Evolutionary conservation across 2,797 vertebrate genomes (phyloP).

Genomic region (Sebastes cheni): DNA sequence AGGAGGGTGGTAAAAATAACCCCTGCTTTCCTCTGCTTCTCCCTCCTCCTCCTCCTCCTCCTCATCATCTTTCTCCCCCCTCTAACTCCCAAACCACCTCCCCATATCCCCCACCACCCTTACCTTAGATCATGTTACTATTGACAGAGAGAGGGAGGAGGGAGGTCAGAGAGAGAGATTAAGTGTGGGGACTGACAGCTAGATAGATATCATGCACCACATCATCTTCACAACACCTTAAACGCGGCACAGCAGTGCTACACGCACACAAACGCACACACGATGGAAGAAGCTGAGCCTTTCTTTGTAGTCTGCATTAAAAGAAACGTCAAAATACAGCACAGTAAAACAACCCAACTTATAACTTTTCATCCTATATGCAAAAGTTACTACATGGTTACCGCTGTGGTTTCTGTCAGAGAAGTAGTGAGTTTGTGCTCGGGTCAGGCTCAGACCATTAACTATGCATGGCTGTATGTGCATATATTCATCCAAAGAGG

Average conservation of each 20-base stretch:
- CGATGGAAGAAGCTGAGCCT: background rate
- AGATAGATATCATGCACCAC: constrained; percentile 61
- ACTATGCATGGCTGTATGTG: constrained; percentile 43
- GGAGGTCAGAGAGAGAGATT: constrained; percentile 65
- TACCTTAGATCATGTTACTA: constrained; percentile 80
- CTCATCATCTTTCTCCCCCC: constrained; percentile 56
- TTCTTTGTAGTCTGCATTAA: constrained; percentile 3
- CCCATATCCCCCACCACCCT: constrained; percentile 59
- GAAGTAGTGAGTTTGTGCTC: constrained; percentile 25
- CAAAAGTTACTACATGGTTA: background rate
- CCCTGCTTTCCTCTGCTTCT: constrained; percentile 67
- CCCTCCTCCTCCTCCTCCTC: constrained; percentile 50
- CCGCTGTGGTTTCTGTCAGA: constrained; percentile 12
- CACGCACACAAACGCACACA: constrained; percentile 5
- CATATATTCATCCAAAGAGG: constrained; percentile 20
- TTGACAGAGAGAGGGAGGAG: constrained; percentile 65
- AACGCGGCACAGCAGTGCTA: constrained; percentile 25
- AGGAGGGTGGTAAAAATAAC: constrained; percentile 82
- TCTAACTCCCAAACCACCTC: constrained; percentile 65
- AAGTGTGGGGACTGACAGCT: constrained; percentile 64
- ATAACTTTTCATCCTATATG: background rate
- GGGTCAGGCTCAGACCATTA: constrained; percentile 59
- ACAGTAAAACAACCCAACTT: background rate
- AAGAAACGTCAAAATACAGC: constrained; percentile 9
- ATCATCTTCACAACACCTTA: constrained; percentile 46